phyloP scores from a whole-genome alignment of 1,140 invertebrate species.

The Zaprionus vittiger region DNA sequence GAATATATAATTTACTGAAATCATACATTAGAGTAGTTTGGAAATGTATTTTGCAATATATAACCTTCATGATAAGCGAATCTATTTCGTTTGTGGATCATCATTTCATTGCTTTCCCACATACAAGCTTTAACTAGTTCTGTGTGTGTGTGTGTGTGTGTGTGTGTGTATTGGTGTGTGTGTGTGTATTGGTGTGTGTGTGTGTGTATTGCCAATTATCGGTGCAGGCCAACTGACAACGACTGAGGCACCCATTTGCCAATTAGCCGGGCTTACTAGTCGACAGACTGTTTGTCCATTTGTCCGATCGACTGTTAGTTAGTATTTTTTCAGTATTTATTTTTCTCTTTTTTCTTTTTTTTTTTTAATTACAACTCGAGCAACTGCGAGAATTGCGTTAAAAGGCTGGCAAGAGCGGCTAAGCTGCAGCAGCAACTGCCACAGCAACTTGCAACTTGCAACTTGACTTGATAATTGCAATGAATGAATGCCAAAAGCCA shows the following conservation, averaged over 20 bases:
- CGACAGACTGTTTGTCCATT: conserved; percentile 26
- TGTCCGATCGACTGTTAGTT: conserved; percentile 8
- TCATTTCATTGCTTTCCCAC: not conserved
- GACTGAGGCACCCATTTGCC: conserved; percentile 60
- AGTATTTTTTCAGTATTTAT: conserved; percentile 13
- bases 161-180: conserved; percentile 5
- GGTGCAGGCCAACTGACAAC: conserved; percentile 35
- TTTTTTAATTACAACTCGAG: conserved; percentile 54
- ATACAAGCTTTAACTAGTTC: not conserved
- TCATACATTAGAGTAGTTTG: too few species aligned
- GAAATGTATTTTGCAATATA: not conserved
- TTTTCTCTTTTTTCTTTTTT: conserved; percentile 14
- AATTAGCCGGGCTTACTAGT: conserved; percentile 55
- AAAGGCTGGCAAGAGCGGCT: conserved; percentile 9
- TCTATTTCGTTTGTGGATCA: not conserved
- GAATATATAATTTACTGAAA: too few species aligned
- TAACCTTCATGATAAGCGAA: not conserved
- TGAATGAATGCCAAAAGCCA: conserved; percentile 72
- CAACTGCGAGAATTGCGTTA: conserved; percentile 39
- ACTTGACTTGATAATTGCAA: conserved; percentile 66
- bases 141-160: not conserved
- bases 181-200: conserved; percentile 5
- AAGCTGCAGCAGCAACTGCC: conserved; percentile 16
- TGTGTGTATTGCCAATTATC: conserved; percentile 64
- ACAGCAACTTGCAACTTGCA: conserved; percentile 18